These are phyloP conservation scores for Momotus momota DNA, from an alignment of 2,797 vertebrate species.

Conservation along the genomic window DNA sequence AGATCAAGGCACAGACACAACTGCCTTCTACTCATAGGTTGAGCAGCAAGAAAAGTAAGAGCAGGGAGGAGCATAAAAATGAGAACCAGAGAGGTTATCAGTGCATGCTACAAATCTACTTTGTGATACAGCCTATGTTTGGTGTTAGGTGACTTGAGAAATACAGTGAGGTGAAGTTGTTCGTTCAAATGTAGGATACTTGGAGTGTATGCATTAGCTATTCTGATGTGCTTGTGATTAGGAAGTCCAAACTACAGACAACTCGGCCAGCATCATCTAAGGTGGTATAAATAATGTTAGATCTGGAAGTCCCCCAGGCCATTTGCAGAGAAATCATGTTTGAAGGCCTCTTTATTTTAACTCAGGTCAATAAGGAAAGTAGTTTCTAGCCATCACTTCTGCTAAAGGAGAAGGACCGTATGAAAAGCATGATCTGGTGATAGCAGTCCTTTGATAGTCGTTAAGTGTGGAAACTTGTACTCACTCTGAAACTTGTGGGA, in stretches of 20 bases:
- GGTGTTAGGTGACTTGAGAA: background rate
- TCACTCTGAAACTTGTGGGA: background rate
- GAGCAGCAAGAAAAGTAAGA: background rate
- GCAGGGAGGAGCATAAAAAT: background rate
- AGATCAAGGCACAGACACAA: background rate
- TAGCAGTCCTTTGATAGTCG: background rate
- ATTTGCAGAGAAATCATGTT: background rate
- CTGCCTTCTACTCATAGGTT: background rate
- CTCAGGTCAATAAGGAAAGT: background rate
- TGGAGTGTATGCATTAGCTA: background rate
- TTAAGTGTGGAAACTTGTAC: background rate
- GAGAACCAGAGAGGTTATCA: background rate
- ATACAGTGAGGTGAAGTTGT: background rate
- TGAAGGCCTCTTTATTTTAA: background rate
- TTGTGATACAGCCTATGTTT: fast-evolving
- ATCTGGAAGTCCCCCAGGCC: background rate
- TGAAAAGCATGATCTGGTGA: background rate
- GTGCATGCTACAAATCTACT: fast-evolving
- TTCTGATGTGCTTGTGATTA: background rate
- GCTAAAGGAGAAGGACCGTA: background rate
- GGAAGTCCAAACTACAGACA: background rate
- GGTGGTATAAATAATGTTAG: background rate
- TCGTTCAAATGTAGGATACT: background rate
- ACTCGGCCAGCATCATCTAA: background rate
- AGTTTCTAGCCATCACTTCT: background rate